Conservation (phyloP, 2,113 vertebrate species). For the Microtus richardsoni region DNA sequence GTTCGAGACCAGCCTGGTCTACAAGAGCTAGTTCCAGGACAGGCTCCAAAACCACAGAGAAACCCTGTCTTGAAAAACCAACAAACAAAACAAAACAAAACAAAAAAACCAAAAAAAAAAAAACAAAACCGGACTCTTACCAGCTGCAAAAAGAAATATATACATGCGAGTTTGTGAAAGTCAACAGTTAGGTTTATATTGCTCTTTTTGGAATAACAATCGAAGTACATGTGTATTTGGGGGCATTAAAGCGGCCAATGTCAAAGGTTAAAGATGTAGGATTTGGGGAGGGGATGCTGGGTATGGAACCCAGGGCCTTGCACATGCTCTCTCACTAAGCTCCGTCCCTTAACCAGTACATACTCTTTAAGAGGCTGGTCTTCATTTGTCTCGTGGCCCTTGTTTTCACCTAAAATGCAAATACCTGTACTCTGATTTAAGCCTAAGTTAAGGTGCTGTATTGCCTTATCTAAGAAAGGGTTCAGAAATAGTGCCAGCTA, state of each 20-base stretch:
- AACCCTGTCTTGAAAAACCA: too few relatives aligned
- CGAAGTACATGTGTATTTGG: constrained; percentile 13
- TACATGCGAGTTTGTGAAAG: neutral
- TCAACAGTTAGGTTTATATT: neutral
- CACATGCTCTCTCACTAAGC: neutral
- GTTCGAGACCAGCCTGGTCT: too few relatives aligned
- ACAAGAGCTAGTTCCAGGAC: too few relatives aligned
- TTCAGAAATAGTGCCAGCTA: neutral
- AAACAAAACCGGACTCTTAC: neutral
- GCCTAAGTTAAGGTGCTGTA: neutral
- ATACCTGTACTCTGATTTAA: constrained; percentile 8
- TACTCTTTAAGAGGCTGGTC: neutral
- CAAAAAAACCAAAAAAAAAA: too few relatives aligned
- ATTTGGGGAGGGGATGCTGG: neutral
- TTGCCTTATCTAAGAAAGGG: neutral
- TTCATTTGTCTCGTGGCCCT: neutral
- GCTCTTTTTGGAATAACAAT: constrained; percentile 25
- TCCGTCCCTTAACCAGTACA: neutral
- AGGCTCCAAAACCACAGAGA: too few relatives aligned
- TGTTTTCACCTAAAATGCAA: constrained; percentile 58
- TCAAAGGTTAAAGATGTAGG: neutral
- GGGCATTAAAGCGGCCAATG: neutral
- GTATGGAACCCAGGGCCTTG: neutral
- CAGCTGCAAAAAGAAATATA: neutral
- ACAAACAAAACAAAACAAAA: too few relatives aligned